Evolutionary conservation across 2,797 vertebrate genomes (phyloP), one percentile per base, ranked within the genome.

Genomic region (Epinephelus malabaricus): DNA sequence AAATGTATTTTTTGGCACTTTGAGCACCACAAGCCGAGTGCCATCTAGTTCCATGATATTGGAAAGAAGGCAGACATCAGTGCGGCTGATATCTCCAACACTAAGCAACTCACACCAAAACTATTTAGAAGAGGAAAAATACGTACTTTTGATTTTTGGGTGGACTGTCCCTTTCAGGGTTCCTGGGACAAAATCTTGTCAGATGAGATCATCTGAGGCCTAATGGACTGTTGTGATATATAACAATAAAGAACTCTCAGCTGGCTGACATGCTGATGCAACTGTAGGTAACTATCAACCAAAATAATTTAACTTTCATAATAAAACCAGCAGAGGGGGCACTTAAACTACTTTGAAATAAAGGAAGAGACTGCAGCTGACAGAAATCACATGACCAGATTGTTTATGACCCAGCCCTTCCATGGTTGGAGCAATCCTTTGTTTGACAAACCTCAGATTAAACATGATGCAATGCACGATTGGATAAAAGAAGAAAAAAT

Each of bases 321-420:
- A 2, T 2, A 11, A 10, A 3, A 15, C 86, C 95, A 94, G 90
- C 91, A 95, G 94, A 82, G 90, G 93, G 91, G 0, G 81, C 76
- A 17, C 65, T 79, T 67, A 27, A 10, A 14, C 83, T 23, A 17
- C 49, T 27, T 25, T 25, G 2, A 17, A 25, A 53, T 23, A 2
- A 17, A 34, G 34, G 23, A 40, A 8, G 2, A 55, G 54, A 17
- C 30, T 53, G 19, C 27, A 40, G 50, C 58, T 67, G 54, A 65
- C 65, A 74, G 49, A 56, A 72, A 87, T 74, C 90, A 90, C 88
- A 78, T 88, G 85, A 90, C 65, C 80, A 59, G 56, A 34, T 34
- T 38, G 83, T 86, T 88, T 72, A 65, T 79, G 78, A 71, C 63
- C 70, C 59, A 79, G 71, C 74, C 76, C 84, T 85, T 70, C 49